Evolutionary conservation across 1,140 invertebrate species (phyloP).

Genomic region (Cyrtorhinus lividipennis): DNA sequence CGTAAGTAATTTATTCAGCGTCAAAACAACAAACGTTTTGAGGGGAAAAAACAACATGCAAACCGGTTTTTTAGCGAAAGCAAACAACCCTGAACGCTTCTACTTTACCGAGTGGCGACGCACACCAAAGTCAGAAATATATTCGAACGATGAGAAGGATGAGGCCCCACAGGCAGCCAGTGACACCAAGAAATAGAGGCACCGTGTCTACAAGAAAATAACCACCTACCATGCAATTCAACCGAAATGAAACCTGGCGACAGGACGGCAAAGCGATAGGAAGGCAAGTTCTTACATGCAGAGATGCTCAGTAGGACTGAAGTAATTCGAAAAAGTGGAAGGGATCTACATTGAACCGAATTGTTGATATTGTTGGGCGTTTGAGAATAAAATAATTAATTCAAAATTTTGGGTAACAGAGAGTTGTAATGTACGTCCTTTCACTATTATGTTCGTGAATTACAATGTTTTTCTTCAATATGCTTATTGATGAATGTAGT

Average conservation of each 20-base stretch:
- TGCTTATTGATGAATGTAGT: no score
- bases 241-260: not conserved
- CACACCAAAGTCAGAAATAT: constrained; percentile 42
- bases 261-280: not conserved
- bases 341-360: not conserved
- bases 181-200: constrained; percentile 53
- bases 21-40: no score
- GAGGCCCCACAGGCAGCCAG: constrained; percentile 58
- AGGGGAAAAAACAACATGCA: no score
- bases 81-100: constrained; percentile 12
- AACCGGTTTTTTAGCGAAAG: not conserved
- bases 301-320: no score
- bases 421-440: no score
- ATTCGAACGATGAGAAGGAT: constrained; percentile 53
- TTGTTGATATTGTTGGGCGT: no score
- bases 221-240: constrained; percentile 19
- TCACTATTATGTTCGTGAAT: no score
- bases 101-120: constrained; percentile 24
- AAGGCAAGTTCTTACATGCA: not conserved
- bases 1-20: no score
- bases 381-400: no score
- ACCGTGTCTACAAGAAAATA: constrained; percentile 47
- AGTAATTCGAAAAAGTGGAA: not conserved
- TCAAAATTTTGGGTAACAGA: no score
- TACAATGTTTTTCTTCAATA: no score